Conservation (phyloP, 1,140 invertebrate genomes). For the Dinothrombium tinctorium region DNA sequence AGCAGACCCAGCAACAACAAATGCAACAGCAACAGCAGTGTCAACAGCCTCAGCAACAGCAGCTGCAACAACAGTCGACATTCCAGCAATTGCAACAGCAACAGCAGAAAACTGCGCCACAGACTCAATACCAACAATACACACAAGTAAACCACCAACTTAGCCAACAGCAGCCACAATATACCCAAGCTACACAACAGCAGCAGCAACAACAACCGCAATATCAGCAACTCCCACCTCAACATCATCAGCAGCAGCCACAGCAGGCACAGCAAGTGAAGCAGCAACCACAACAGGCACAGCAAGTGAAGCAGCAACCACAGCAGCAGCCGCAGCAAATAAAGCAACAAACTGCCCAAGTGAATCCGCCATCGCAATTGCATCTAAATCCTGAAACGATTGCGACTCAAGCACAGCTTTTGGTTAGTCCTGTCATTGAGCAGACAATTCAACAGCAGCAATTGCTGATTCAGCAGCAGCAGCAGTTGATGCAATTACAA, state of each 20-base stretch:
- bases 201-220: neutral
- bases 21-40: neutral
- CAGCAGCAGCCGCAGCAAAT: neutral
- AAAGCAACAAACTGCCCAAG: neutral
- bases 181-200: neutral
- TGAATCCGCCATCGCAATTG: neutral
- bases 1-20: no score
- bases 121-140: neutral
- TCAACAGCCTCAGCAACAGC: neutral
- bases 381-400: neutral
- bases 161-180: neutral
- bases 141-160: no score
- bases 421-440: slow-evolving; percentile 7
- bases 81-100: neutral
- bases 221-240: neutral
- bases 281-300: neutral
- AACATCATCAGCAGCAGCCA: neutral
- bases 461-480: slow-evolving; percentile 12
- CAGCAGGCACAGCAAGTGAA: neutral
- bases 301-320: neutral
- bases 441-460: slow-evolving; percentile 12
- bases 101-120: neutral
- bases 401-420: slow-evolving; percentile 5
- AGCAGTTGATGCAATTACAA: slow-evolving; percentile 12
- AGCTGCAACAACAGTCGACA: neutral